Evolutionary conservation across 2,113 vertebrate species (phyloP).

Genomic region (Cyprinus carpio): DNA sequence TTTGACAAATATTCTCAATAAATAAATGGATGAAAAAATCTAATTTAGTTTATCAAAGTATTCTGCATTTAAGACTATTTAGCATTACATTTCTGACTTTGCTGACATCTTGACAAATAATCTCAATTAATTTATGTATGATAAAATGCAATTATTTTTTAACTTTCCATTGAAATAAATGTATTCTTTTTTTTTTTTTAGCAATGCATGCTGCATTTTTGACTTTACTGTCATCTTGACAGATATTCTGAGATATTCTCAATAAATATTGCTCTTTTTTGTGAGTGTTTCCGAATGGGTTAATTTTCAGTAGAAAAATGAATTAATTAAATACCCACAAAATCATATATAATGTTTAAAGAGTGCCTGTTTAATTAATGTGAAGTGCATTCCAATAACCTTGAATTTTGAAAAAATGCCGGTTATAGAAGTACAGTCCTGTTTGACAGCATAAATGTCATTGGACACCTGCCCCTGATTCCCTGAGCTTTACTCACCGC

Average conservation of each 20-base stretch:
- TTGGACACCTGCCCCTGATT: neutral
- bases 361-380: neutral
- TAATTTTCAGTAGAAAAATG: neutral
- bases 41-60: too few species aligned
- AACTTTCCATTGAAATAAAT: neutral
- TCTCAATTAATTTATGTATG: neutral
- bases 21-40: neutral
- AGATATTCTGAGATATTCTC: too few species aligned
- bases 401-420: too few species aligned
- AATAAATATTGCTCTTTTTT: too few species aligned
- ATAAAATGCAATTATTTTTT: neutral
- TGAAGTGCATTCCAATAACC: neutral
- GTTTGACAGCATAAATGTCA: too few species aligned
- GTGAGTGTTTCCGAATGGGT: too few species aligned
- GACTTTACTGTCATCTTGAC: too few species aligned
- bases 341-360: neutral
- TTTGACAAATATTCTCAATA: neutral
- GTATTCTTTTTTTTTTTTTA: too few species aligned
- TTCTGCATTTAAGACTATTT: neutral
- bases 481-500: conserved; percentile 77
- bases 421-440: neutral
- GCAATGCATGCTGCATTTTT: neutral
- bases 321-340: neutral
- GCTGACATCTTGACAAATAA: neutral
- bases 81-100: neutral